Evolutionary conservation across 2,113 vertebrate species (phyloP).

Genomic region (Cyprinodon tularosa): DNA sequence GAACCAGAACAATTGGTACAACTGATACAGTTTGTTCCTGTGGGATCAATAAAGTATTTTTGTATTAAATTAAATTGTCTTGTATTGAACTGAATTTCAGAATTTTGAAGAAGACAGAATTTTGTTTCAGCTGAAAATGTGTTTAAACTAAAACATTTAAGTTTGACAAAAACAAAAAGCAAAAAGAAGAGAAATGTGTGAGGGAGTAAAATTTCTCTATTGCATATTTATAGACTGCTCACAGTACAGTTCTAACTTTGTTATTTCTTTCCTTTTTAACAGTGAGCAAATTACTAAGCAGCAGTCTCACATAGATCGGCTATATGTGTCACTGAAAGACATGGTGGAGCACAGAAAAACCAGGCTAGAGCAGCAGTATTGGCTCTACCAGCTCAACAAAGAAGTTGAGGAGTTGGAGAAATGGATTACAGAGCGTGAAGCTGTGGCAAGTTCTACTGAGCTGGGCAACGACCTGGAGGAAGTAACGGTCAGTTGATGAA

Average conservation of each 20-base stretch:
- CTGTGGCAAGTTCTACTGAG: conserved; percentile 91
- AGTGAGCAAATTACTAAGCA: conserved; percentile 88
- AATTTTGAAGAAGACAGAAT: too few relatives aligned
- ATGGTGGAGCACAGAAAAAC: conserved; percentile 89
- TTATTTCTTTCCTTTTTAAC: conserved; percentile 1
- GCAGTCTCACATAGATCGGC: conserved; percentile 91
- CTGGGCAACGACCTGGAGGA: conserved; percentile 94
- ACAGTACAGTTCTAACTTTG: neutral
- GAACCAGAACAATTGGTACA: too few relatives aligned
- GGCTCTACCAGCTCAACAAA: conserved; percentile 91
- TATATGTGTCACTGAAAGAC: conserved; percentile 90
- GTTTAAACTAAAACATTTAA: neutral
- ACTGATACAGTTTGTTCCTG: too few relatives aligned
- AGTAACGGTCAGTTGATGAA: conserved; percentile 82
- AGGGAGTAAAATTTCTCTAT: neutral
- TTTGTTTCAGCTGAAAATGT: neutral
- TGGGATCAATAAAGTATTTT: too few relatives aligned
- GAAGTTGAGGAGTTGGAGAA: conserved; percentile 94
- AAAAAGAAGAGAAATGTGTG: neutral
- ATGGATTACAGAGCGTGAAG: conserved; percentile 92
- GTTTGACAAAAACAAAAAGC: neutral
- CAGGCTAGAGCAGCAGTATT: conserved; percentile 89
- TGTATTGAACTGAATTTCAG: too few relatives aligned
- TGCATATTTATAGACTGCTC: neutral
- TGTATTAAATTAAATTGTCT: too few relatives aligned